A percentile compares a stretch with the other conserved stretches of the same genome.
Evolutionary conservation across 1,140 invertebrate genomes (phyloP).

Genomic region (Lepidurus apus): DNA sequence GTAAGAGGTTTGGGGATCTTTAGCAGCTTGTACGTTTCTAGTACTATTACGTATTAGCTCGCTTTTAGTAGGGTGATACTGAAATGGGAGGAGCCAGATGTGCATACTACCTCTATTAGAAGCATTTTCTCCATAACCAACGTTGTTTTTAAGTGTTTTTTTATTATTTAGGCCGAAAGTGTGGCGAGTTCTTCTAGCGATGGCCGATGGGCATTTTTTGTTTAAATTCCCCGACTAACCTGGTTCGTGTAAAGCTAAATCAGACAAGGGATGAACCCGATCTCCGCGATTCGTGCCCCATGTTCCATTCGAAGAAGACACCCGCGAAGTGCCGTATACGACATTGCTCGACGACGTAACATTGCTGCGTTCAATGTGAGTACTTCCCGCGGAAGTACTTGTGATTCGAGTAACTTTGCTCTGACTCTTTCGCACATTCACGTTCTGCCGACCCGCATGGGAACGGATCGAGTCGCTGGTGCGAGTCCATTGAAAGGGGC

Average conservation of each 20-base stretch:
- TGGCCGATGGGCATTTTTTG: not conserved
- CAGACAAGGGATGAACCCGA: constrained; percentile 32
- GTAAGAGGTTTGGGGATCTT: not conserved
- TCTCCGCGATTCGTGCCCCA: not conserved
- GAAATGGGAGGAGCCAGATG: not conserved
- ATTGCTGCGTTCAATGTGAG: not conserved
- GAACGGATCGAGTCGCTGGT: not conserved
- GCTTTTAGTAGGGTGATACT: not conserved
- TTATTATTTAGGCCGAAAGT: constrained; percentile 13
- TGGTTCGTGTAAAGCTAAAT: constrained; percentile 33
- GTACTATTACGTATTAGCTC: not conserved
- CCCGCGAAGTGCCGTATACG: not conserved
- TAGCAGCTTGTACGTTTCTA: not conserved
- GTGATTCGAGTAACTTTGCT: not conserved
- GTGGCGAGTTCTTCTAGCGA: not conserved
- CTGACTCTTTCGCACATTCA: constrained; percentile 3
- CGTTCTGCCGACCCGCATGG: not conserved
- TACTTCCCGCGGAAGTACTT: constrained; percentile 1
- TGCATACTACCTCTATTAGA: constrained; percentile 19
- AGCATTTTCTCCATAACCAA: not conserved
- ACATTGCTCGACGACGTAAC: not conserved
- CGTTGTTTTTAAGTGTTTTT: not conserved
- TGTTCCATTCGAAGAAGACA: not conserved
- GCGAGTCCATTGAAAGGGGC: not conserved
- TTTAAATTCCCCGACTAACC: constrained; percentile 26